phyloP scores from a whole-genome alignment of 1,140 invertebrate species.

The Drosophila grimshawi region DNA sequence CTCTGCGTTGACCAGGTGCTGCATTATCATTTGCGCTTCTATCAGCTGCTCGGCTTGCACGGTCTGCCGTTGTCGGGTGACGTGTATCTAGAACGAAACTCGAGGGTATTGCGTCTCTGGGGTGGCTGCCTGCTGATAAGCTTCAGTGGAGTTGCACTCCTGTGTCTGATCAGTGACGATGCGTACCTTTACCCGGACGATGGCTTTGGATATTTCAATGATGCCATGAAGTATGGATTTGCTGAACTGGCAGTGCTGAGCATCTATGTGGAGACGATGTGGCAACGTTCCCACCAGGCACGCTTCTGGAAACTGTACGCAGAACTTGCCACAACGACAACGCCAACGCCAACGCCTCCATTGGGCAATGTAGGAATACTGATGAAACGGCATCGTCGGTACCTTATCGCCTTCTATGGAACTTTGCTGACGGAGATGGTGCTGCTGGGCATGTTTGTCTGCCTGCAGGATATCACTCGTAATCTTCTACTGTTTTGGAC shows the following conservation, averaged over 20 bases:
- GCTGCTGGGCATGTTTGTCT: constrained; percentile 22
- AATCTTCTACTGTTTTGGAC: constrained; percentile 65
- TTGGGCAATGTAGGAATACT: constrained; percentile 2
- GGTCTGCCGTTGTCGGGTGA: constrained; percentile 44
- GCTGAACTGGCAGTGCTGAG: constrained; percentile 56
- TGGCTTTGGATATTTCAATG: constrained; percentile 62
- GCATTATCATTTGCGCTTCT: constrained; percentile 61
- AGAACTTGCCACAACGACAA: constrained; percentile 3
- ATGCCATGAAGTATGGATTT: constrained; percentile 59
- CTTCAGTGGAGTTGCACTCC: constrained; percentile 16
- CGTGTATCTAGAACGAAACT: not conserved
- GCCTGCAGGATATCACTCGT: not conserved
- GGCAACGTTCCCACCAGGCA: constrained; percentile 22
- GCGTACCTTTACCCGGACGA: constrained; percentile 60
- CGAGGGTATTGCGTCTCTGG: constrained; percentile 31
- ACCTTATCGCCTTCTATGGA: constrained; percentile 35
- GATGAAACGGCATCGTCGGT: constrained; percentile 34
- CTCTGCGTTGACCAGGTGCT: constrained; percentile 47
- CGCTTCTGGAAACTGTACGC: constrained; percentile 63
- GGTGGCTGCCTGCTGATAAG: constrained; percentile 27
- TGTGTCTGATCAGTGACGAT: constrained; percentile 44
- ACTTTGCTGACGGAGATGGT: constrained; percentile 26
- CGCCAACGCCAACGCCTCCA: not conserved
- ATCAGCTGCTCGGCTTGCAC: constrained; percentile 67
- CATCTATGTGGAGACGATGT: constrained; percentile 63